Conservation (phyloP, 2,113 vertebrate species). For the Numida meleagris region DNA sequence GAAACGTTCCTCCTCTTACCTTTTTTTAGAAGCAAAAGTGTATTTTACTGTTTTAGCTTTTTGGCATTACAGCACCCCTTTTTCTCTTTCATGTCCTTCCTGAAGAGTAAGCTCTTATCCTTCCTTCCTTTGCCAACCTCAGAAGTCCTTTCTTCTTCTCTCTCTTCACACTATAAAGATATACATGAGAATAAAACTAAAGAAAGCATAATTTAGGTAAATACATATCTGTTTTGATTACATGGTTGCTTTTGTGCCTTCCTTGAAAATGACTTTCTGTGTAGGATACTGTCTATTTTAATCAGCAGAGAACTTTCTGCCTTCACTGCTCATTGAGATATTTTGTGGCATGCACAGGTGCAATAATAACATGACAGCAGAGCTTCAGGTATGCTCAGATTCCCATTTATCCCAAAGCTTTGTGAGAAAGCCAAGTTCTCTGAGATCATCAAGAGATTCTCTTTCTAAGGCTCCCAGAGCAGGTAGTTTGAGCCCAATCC, state of each 20-base stretch:
- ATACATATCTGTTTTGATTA: background rate
- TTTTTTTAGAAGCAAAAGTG: background rate
- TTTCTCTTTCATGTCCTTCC: background rate
- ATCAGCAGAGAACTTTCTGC: background rate
- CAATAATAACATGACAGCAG: background rate
- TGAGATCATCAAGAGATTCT: background rate
- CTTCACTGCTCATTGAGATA: background rate
- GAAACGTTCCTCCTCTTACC: background rate
- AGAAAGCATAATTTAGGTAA: background rate
- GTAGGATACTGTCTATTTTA: background rate
- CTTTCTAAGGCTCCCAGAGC: background rate
- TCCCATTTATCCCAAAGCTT: constrained; percentile 14
- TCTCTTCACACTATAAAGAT: background rate
- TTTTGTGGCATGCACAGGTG: background rate
- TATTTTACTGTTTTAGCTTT: constrained; percentile 12
- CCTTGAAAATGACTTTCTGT: background rate
- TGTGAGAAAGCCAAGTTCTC: background rate
- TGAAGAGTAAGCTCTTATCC: background rate
- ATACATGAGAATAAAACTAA: background rate
- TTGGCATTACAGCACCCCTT: background rate
- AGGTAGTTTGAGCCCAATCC: background rate
- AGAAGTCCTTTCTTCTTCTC: background rate
- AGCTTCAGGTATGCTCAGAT: background rate
- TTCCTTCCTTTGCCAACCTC: background rate
- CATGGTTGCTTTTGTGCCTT: background rate